Evolutionary conservation across 2,113 vertebrate genomes (phyloP), one percentile per base, ranked within the genome.

Genomic region (Cephalopterus ornatus): DNA sequence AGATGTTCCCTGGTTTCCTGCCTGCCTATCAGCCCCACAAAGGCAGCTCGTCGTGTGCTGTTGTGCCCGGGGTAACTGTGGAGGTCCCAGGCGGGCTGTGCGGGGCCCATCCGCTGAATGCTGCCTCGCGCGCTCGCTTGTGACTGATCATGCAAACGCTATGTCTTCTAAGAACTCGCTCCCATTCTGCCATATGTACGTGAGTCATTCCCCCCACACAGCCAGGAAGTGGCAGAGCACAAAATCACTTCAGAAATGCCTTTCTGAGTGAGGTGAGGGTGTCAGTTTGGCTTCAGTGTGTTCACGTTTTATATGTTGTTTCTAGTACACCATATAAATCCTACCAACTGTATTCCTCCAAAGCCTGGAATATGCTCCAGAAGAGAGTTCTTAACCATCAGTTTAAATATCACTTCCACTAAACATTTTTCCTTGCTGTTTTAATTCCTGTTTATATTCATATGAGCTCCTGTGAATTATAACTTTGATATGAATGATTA

Each of bases 1-100:
- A 95, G 89, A 97, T 92, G 97, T 94, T 97, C 77, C 12, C 74
- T 95, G 80, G 96, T 95, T 98, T 98, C 98, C 98, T 97, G 97
- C 95, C 81, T 89, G 92, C 97, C 98, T 97, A 98, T 98, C 97
- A 82, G 91, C 88, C 96, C 92, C n/a, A 46, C 90, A 95, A 97
- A 97, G 95, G 79, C 92, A 81, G 95, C 97, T 96, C 50, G 97
- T 93, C 76, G 93, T 75, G 44, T 75, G 90, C 90, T 93, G 94
- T 89, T 97, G 41, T 97, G 96, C 95, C 92, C 71, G 88, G 73
- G 7, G 96, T 98, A 96, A 73, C 98, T 92, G 97, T 97, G 96
- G 98, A 97, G 96, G 98, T 67, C 15, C 35, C 89, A 39, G 41
- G 83, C 66, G 85, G 79, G 90, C 92, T 94, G 88, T 23, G 39